Evolutionary conservation across 2,888 invertebrate genomes (phyloP), one percentile per base, ranked within the genome.

Genomic region (Drosophila siamana): DNA sequence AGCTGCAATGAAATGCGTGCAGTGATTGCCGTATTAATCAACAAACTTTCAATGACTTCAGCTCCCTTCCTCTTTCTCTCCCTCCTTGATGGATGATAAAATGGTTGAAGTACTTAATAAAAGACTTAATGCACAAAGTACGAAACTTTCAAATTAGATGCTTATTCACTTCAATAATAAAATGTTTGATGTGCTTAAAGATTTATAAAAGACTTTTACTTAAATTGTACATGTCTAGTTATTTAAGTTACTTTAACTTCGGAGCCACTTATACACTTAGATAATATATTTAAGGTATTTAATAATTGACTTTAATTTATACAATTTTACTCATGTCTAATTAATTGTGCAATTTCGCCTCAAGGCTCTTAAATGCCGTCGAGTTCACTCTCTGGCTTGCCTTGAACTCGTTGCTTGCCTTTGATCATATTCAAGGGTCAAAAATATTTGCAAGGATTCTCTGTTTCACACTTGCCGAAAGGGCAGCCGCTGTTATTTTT

Each of bases 1-100:
- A 68, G 88, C 91, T 89, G 90, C 15, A 57, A 57, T 57, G 56
- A 19, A 57, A 47, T 6, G 41, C 15, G 15, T 33, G 24, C 33
- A 48, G 43, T 60, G 46, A 71, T 70, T 65, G 50, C 50, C 40
- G 26, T 51, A 61, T 75, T 73, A 64, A 69, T 78, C 47, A 65
- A 74, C 30, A 55, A 46, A 28, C 50, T 63, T 46, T 72, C 44
- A 57, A 60, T 60, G 40, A 30, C 22, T 24, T 7, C 26, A 19
- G 33, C 15, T 1, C 19, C 19, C 19, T 1, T 3, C 19, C 19
- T 19, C 19, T 1, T 3, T 2, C 2, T 13, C 19, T 9, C 19
- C 7, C 19, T 9, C 19, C 7, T 55, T 28, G 26, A 15, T 19
- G 28, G 8, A 26, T 4, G 36, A 38, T 13, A 13, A 13, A 38